Conservation (phyloP, 2,113 vertebrate species). For the Corythornis madagascariensis region DNA sequence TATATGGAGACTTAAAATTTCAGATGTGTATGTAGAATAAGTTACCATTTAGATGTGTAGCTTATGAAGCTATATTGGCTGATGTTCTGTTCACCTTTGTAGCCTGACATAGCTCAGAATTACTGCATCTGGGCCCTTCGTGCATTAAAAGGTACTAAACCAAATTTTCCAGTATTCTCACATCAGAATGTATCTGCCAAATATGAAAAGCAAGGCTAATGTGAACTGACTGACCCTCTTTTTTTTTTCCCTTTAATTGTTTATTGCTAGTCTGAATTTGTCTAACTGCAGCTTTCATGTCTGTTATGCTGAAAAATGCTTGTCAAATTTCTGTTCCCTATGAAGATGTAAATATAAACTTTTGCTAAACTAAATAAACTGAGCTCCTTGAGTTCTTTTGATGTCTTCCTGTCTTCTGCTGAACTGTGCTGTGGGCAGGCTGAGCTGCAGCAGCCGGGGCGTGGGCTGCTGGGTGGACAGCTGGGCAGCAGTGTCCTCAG, state of each 20-base stretch:
- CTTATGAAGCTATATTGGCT: background rate
- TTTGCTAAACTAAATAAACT: conserved; percentile 54
- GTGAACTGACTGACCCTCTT: background rate
- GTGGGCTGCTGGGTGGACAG: background rate
- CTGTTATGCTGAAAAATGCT: conserved; percentile 30
- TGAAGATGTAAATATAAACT: conserved; percentile 41
- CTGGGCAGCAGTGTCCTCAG: background rate
- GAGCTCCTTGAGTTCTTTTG: conserved; percentile 36
- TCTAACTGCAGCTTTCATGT: background rate
- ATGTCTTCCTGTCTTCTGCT: conserved; percentile 31
- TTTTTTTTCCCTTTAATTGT: background rate
- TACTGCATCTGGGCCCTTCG: background rate
- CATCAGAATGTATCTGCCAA: background rate
- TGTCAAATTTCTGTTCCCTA: conserved; percentile 32
- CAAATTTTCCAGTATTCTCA: background rate
- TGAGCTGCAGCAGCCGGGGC: background rate
- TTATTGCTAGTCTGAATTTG: background rate
- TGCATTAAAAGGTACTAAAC: background rate
- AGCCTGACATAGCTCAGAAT: background rate
- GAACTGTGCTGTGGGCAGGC: background rate
- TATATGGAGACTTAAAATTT: background rate
- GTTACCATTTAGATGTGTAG: background rate
- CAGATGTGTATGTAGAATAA: background rate
- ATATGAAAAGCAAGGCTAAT: background rate
- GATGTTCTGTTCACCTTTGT: background rate